Percentiles rank a stretch among this genome's conserved stretches.
These are phyloP conservation scores for Brachionus koreanus DNA, from an alignment of 1,140 invertebrate genomes.

Conservation along the genomic window DNA sequence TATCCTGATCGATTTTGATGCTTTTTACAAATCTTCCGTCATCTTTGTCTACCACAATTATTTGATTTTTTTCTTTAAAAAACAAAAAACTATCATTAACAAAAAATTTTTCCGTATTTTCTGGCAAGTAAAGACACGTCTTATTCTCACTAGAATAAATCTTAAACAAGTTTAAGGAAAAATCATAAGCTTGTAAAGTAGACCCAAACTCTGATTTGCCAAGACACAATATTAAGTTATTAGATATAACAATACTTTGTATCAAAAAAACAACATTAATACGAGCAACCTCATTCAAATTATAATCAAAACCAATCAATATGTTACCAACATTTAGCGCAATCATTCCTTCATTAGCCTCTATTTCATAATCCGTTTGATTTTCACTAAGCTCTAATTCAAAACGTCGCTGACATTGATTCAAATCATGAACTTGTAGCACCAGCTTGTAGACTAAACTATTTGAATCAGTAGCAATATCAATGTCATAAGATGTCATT, in stretches of 20 bases:
- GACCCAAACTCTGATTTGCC: neutral
- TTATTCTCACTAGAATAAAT: slow-evolving; percentile 10
- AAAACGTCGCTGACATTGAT: neutral
- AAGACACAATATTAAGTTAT: neutral
- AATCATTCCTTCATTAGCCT: neutral
- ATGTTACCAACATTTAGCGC: neutral
- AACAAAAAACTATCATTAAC: neutral
- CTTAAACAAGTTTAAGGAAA: neutral
- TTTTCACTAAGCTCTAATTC: neutral
- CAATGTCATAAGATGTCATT: neutral
- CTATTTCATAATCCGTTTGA: neutral
- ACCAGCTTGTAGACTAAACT: neutral
- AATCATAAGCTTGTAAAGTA: neutral
- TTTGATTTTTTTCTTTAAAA: neutral
- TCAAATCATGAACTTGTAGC: neutral
- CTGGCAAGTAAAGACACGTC: neutral
- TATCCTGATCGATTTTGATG: neutral
- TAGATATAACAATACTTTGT: neutral
- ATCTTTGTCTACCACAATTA: neutral
- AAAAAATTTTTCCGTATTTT: neutral
- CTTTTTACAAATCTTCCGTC: neutral
- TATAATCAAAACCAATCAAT: neutral
- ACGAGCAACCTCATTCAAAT: neutral
- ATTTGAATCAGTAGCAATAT: neutral
- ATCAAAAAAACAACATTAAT: neutral